Base-by-base conservation (phyloP, 2,113 vertebrate genomes). In the Sphaerodactylus townsendi region DNA sequence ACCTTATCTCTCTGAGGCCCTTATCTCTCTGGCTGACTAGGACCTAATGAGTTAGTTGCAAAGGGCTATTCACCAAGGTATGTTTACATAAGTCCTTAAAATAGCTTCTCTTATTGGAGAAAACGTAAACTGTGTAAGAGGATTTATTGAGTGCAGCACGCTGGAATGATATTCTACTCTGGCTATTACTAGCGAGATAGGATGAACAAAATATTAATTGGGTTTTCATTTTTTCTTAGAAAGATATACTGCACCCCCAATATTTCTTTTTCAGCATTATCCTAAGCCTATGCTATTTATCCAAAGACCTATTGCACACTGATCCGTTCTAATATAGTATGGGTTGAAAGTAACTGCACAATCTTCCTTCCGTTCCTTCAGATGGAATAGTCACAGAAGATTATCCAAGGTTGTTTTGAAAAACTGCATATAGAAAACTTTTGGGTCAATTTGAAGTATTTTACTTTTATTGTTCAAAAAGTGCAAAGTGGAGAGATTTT, bases 11-110 rank as follows among this genome's bases (percentile, higher is more conserved):
- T 71, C 39, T 46, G 39, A 84, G 23, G 50, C 56, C 59, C 37
- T 78, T 78, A 84, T 84, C 75, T 78, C 68, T 84, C 50, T 78
- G 66, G 9, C 68, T 84, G 75, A 84, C 70, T 77, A 78, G 37
- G 28, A 70, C 53, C 66, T 72, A 78, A 62, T 84, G 66, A 78
- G 44, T 69, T 76, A 78, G 75, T 14, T 46, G 50, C 33, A 46
- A 78, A 84, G 56, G 25, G 39, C 74, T 84, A 71, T 84, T 78
- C 75, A 78, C 37, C 46, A 37, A 44, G 15, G 53, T 33, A 25
- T 84, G 46, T 84, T 84, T 71, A 84, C 66, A 72, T 46, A 78
- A 84, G 66, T 62, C 56, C 48, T 9, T 39, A 10, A 35, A 41
- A 71, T 62, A 64, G 21, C 50, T 84, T 78, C 39, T 25, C 70